Evolutionary conservation across 2,888 invertebrate genomes (phyloP).

Genomic region (Acrocyrtus sp.): DNA sequence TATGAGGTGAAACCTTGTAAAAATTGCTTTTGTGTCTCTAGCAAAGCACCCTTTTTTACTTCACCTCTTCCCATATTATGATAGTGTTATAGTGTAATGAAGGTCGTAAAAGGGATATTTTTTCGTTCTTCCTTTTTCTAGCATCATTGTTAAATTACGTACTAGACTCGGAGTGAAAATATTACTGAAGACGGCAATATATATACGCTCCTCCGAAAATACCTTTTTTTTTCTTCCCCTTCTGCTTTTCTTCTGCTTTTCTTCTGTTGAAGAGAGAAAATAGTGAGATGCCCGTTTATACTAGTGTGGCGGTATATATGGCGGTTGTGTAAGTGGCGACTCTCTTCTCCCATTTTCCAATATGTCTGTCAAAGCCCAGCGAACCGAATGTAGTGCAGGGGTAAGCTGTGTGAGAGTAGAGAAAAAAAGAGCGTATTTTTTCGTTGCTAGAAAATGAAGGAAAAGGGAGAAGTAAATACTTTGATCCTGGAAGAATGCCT

Average conservation of each 20-base stretch:
- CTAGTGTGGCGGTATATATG: no score
- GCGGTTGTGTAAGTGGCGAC: slow-evolving; percentile 23
- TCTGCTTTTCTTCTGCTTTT: slow-evolving; percentile 1
- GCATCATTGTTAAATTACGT: slow-evolving; percentile 34
- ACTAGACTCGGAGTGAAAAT: slow-evolving; percentile 13
- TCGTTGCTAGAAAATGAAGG: no score
- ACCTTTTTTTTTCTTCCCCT: no score
- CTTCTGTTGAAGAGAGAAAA: not conserved
- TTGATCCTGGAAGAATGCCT: not conserved
- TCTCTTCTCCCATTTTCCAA: slow-evolving; percentile 39
- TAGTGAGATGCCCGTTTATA: no score
- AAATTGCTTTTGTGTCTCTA: slow-evolving; percentile 39
- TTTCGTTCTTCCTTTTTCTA: no score
- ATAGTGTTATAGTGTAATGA: slow-evolving; percentile 26
- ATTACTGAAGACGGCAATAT: slow-evolving; percentile 20
- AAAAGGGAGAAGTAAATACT: not conserved
- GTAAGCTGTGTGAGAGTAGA: not conserved
- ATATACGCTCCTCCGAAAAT: no score
- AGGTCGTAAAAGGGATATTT: slow-evolving; percentile 27
- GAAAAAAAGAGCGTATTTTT: not conserved
- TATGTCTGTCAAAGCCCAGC: slow-evolving; percentile 12
- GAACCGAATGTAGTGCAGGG: not conserved
- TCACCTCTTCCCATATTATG: not conserved
- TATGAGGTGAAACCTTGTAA: slow-evolving; percentile 50
- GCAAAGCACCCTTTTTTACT: not conserved